Percentiles rank a stretch among this genome's conserved stretches.
phyloP scores from a whole-genome alignment of 2,888 invertebrate species.

The Entomobrya multifasciata region DNA sequence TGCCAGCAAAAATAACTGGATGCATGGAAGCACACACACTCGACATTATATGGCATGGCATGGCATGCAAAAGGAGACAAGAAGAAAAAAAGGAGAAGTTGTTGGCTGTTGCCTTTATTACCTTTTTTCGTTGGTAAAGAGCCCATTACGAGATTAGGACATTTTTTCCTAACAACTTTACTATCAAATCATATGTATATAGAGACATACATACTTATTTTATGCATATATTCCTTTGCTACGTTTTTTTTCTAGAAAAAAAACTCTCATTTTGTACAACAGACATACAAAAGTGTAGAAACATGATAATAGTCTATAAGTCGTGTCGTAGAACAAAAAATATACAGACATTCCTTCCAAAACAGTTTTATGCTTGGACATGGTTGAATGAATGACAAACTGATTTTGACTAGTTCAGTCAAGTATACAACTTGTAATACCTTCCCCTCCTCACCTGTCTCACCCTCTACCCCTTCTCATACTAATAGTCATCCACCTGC shows the following conservation, averaged over 20 bases:
- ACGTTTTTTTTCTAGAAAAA: background rate
- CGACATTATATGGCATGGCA: too few species aligned
- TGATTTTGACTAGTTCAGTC: background rate
- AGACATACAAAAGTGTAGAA: background rate
- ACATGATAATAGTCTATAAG: conserved; percentile 46
- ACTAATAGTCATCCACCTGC: background rate
- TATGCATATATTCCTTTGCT: conserved; percentile 4
- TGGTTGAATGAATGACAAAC: conserved; percentile 20
- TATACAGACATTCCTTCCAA: conserved; percentile 8
- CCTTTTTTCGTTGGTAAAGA: conserved; percentile 55
- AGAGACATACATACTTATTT: background rate
- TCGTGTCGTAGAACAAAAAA: too few species aligned
- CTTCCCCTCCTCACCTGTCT: too few species aligned
- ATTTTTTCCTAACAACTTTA: conserved; percentile 34
- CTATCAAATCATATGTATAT: background rate
- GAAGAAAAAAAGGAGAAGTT: background rate
- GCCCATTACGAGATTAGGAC: conserved; percentile 71
- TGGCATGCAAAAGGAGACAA: background rate
- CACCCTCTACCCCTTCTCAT: background rate
- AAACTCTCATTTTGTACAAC: background rate
- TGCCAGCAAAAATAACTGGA: conserved; percentile 40
- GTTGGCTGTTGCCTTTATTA: conserved; percentile 60
- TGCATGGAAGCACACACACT: conserved; percentile 13
- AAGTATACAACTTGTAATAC: too few species aligned
- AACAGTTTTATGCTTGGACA: conserved; percentile 14